Conservation (phyloP, 37 sponge, comb jelly and placozoan genomes). For the Chondrilla cf. caribensis region DNA sequence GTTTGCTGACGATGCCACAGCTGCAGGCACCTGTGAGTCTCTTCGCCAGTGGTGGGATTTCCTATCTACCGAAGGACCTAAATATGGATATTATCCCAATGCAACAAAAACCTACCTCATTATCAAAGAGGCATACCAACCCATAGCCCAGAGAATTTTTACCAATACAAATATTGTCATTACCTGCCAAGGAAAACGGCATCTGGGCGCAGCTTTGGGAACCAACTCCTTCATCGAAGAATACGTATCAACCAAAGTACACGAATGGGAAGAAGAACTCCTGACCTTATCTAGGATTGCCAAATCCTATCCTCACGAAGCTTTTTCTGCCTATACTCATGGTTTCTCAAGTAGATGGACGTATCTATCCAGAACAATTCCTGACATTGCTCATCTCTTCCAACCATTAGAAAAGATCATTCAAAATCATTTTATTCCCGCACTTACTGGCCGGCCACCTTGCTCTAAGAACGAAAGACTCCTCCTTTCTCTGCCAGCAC, state of each 20-base stretch:
- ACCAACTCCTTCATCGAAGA: not conserved
- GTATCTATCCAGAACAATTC: not conserved
- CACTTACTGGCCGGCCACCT: not conserved
- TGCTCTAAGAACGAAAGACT: too few relatives aligned
- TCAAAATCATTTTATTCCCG: not conserved
- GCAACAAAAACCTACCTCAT: not conserved
- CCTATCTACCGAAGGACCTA: not conserved
- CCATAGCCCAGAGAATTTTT: not conserved
- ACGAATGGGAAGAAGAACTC: not conserved
- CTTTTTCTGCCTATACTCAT: not conserved
- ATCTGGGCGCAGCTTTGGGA: not conserved
- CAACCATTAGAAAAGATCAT: not conserved
- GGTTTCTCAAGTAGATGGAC: not conserved
- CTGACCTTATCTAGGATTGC: not conserved
- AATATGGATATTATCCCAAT: conserved; percentile 2
- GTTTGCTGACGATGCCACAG: conserved; percentile 11
- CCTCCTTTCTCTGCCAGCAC: too few relatives aligned
- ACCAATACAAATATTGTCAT: not conserved
- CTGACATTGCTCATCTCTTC: not conserved
- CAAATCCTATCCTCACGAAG: not conserved
- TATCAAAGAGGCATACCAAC: not conserved
- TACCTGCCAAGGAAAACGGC: not conserved
- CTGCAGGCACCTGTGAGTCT: not conserved
- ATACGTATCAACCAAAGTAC: not conserved
- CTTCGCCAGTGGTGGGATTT: not conserved